Evolutionary conservation across 2,888 invertebrate genomes (phyloP).

Genomic region (Clostera curtula): DNA sequence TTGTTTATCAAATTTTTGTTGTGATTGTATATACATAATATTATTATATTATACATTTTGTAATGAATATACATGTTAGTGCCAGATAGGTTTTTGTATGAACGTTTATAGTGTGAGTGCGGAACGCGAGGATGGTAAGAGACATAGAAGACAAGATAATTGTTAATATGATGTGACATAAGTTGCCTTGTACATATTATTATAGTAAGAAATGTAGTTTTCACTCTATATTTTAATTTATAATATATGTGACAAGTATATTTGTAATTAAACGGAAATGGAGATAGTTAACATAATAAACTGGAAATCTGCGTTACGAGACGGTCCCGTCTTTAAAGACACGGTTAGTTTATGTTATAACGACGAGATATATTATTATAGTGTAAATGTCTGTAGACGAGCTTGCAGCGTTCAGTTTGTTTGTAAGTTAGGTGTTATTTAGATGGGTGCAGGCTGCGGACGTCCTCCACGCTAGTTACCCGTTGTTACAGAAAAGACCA

Average conservation of each 20-base stretch:
- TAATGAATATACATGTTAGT: conserved; percentile 72
- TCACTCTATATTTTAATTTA: conserved; percentile 71
- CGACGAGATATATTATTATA: conserved; percentile 25
- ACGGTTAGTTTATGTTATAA: conserved; percentile 38
- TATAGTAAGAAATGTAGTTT: conserved; percentile 67
- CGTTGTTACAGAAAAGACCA: conserved; percentile 23
- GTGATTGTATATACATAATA: conserved; percentile 71
- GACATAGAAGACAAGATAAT: conserved; percentile 27
- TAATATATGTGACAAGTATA: conserved; percentile 59
- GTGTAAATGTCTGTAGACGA: conserved; percentile 51
- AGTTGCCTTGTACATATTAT: conserved; percentile 70
- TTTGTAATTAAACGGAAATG: conserved; percentile 60
- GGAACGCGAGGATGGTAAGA: conserved; percentile 18
- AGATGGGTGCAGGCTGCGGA: conserved; percentile 22
- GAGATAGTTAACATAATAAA: conserved; percentile 51
- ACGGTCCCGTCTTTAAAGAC: conserved; percentile 37
- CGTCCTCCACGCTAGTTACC: conserved; percentile 52
- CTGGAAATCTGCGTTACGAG: conserved; percentile 26
- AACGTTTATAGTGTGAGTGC: conserved; percentile 47
- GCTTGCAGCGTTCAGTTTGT: conserved; percentile 66
- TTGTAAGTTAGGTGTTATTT: conserved; percentile 28
- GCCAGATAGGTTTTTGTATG: conserved; percentile 72
- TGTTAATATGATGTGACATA: conserved; percentile 41
- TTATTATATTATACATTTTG: conserved; percentile 68
- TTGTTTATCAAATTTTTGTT: conserved; percentile 72